A percentile compares a stretch with the other conserved stretches of the same genome.
These are phyloP conservation scores for Junonia oenone DNA, from an alignment of 2,888 invertebrate genomes.

Conservation along the genomic window DNA sequence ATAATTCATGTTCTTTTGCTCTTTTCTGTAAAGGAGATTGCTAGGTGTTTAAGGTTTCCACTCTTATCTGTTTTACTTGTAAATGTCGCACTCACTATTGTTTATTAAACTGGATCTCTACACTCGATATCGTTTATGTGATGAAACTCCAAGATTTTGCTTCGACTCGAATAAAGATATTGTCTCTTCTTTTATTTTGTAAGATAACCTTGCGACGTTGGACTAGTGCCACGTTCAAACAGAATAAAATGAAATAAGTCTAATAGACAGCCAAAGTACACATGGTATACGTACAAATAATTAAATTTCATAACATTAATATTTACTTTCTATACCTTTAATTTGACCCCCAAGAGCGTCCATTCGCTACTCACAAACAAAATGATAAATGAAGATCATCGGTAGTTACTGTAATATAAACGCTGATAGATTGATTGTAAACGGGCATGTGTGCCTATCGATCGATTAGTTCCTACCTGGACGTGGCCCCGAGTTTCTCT, in stretches of 20 bases:
- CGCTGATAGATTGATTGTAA: conserved; percentile 78
- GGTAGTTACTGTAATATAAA: conserved; percentile 74
- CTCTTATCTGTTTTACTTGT: conserved; percentile 52
- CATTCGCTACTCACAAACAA: conserved; percentile 68
- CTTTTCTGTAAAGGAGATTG: conserved; percentile 43
- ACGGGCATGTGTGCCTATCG: conserved; percentile 63
- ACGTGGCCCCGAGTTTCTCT: conserved; percentile 54
- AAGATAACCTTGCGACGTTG: conserved; percentile 25
- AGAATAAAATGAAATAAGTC: conserved; percentile 15
- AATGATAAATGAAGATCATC: conserved; percentile 76
- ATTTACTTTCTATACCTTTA: conserved; percentile 48
- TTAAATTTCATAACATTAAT: conserved; percentile 49
- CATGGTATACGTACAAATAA: neutral
- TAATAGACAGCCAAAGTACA: conserved; percentile 6
- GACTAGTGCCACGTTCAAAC: conserved; percentile 25
- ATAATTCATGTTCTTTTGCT: conserved; percentile 73
- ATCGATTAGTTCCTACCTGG: conserved; percentile 71
- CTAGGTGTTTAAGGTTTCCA: conserved; percentile 63
- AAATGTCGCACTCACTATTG: conserved; percentile 50
- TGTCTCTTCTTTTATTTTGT: conserved; percentile 20
- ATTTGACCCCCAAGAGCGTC: conserved; percentile 65
- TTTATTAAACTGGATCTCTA: conserved; percentile 44
- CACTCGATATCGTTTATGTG: conserved; percentile 21
- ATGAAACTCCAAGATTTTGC: conserved; percentile 18
- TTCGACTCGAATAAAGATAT: conserved; percentile 37